Conservation (phyloP, 2,797 vertebrate genomes). For the Coracias cyanogaster region DNA sequence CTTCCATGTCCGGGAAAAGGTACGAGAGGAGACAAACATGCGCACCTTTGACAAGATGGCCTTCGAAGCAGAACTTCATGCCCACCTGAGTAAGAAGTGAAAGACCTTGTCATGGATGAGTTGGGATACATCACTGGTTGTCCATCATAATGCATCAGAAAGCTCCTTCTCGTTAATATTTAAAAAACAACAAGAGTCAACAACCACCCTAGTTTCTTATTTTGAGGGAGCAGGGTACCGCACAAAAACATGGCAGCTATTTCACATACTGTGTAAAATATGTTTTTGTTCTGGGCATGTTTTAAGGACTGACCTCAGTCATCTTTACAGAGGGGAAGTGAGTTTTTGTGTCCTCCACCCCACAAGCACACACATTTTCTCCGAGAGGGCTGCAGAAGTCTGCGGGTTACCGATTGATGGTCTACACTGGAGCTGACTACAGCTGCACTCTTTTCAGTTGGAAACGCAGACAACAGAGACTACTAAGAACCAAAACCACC, state of each 20-base stretch:
- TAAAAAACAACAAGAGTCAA: neutral
- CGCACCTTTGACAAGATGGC: conserved; percentile 98
- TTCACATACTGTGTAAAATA: conserved; percentile 29
- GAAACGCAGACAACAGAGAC: neutral
- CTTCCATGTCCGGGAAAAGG: conserved; percentile 94
- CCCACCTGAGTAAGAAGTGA: conserved; percentile 91
- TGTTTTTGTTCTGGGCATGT: neutral
- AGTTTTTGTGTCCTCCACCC: neutral
- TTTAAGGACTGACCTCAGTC: neutral
- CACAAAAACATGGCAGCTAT: conserved; percentile 70
- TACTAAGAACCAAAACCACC: neutral
- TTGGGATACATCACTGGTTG: neutral
- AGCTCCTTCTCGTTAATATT: neutral
- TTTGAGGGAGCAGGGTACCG: conserved; percentile 39
- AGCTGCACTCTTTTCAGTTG: neutral
- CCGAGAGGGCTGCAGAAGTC: neutral
- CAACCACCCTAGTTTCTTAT: neutral
- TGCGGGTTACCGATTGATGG: neutral
- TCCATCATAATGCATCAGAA: neutral
- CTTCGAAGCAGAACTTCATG: conserved; percentile 93
- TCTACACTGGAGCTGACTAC: neutral
- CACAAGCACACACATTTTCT: neutral
- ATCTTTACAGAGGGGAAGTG: neutral
- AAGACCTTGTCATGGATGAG: neutral
- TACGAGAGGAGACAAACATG: conserved; percentile 93